Percentiles rank a stretch among this genome's conserved stretches.
phyloP scores from a whole-genome alignment of 2,797 vertebrate genomes.

The Hybognathus amarus region DNA sequence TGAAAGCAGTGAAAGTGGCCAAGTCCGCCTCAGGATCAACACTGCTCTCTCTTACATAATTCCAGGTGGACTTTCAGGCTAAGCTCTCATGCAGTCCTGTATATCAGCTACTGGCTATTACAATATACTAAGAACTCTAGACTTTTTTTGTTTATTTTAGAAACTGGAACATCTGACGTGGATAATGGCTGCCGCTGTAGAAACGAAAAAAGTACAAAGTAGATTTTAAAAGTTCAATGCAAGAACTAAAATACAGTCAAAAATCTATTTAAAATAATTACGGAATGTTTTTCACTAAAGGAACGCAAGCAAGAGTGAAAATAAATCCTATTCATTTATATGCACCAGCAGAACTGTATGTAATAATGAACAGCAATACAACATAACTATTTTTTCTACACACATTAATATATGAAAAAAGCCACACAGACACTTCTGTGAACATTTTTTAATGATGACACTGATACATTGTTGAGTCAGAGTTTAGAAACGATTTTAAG shows the following conservation, averaged over 20 bases:
- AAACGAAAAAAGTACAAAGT: background rate
- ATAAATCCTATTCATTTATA: background rate
- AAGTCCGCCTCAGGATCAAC: conserved; percentile 49
- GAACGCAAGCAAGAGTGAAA: background rate
- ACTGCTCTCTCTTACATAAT: conserved; percentile 68
- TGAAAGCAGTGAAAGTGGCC: conserved; percentile 82
- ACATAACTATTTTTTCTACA: background rate
- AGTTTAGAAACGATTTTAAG: background rate
- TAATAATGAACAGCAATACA: background rate
- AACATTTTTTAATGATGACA: background rate
- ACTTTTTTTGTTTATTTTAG: background rate
- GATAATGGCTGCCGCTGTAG: background rate
- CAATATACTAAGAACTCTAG: no score
- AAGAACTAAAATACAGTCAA: background rate
- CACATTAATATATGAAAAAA: background rate
- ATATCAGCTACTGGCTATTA: background rate
- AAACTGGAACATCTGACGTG: background rate
- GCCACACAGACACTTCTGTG: background rate
- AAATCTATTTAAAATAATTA: background rate
- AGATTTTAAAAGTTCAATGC: background rate
- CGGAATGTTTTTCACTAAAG: background rate
- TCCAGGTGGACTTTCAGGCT: conserved; percentile 36
- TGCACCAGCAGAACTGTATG: background rate
- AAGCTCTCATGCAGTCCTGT: background rate
- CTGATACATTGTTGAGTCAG: background rate